A percentile compares a stretch with the other conserved stretches of the same genome.
These are phyloP conservation scores for Tribolium freemani DNA, from an alignment of 2,888 invertebrate genomes.

Conservation along the genomic window DNA sequence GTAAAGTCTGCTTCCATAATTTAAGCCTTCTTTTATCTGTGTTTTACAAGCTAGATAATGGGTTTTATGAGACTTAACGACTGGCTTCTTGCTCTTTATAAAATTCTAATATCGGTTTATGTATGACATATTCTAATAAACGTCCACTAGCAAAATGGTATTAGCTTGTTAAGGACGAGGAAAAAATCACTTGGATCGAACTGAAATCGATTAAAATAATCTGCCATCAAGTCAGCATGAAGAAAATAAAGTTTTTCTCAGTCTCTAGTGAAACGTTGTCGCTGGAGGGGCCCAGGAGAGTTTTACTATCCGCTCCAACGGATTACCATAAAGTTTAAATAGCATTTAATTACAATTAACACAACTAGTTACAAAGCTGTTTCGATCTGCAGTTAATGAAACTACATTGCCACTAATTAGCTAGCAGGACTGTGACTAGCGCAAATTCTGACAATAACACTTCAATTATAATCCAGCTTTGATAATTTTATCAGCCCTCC, in stretches of 20 bases:
- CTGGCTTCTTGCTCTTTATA: slow-evolving; percentile 15
- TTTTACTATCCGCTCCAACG: slow-evolving; percentile 3
- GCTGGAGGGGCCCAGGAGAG: not conserved
- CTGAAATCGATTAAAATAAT: slow-evolving; percentile 1
- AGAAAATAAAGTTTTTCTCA: not conserved
- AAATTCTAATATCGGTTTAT: slow-evolving; percentile 9
- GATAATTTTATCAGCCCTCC: not conserved
- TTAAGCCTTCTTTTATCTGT: slow-evolving; percentile 19
- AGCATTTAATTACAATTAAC: slow-evolving; percentile 35
- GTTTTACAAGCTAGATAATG: slow-evolving; percentile 22
- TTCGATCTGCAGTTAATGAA: slow-evolving; percentile 32
- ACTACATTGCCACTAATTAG: slow-evolving; percentile 32
- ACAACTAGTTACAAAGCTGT: slow-evolving; percentile 31
- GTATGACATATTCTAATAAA: slow-evolving; percentile 6
- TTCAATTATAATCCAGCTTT: slow-evolving; percentile 16
- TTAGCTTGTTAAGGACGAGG: not conserved
- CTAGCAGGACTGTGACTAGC: not conserved
- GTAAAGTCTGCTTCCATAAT: slow-evolving; percentile 23
- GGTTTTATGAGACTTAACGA: slow-evolving; percentile 19
- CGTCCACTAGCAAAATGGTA: not conserved
- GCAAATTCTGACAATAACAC: slow-evolving; percentile 32
- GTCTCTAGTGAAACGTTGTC: not conserved
- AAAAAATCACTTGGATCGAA: not conserved
- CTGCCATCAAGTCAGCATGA: not conserved
- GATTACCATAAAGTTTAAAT: slow-evolving; percentile 32